Base-by-base conservation (phyloP, 30 jellyfish, hydroid and myxozoan species). In the Euphysa ruthae region DNA sequence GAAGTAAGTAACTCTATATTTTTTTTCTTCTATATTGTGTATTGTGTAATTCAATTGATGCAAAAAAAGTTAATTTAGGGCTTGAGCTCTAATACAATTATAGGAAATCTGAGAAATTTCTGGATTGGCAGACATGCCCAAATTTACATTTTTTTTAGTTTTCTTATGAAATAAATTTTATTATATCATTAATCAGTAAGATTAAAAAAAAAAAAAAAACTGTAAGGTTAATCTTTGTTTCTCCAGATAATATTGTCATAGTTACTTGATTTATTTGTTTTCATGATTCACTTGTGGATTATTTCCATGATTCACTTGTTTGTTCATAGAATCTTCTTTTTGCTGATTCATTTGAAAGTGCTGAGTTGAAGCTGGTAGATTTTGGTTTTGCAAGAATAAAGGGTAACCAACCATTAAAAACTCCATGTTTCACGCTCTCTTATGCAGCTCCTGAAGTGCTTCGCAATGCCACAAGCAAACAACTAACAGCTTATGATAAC, bases 381-480 rank as follows among this genome's bases (percentile, higher is more conserved):
- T 87, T 87, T 74, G 97, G 97, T 6, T 87, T 87, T 63, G 97
- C 97, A 16, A 81, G 89, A 14, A 49, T 87, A 33, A 68, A 66
- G 26, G 97, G 94, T 16, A 79, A 56, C 51, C 94, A 87, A 43
- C 97, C 97, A 4, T 51, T 87, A 44, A 87, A 87, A 54, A 87
- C 97, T 19, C 97, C 97, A 6, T 87, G 97, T 63, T 87, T 87
- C 33, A 87, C 97, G 21, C 52, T 87, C 21, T 52, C 97, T 4
- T 87, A 87, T 61, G 97, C 97, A 12, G 97, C 97, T 43, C 97
- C 97, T 13, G 97, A 87, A 49, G 55, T 87, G 8, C 77, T 87
- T 14, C 86, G 77, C 30, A 86, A 87, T 73, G 97, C 97, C n/a
- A 87, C 97, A 12, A 70, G 82, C 10, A 57, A 74, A 5, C 44